Percentiles rank a stretch among this genome's conserved stretches.
Conservation (phyloP, 2,113 vertebrate genomes). For the Phaethornis superciliosus region DNA sequence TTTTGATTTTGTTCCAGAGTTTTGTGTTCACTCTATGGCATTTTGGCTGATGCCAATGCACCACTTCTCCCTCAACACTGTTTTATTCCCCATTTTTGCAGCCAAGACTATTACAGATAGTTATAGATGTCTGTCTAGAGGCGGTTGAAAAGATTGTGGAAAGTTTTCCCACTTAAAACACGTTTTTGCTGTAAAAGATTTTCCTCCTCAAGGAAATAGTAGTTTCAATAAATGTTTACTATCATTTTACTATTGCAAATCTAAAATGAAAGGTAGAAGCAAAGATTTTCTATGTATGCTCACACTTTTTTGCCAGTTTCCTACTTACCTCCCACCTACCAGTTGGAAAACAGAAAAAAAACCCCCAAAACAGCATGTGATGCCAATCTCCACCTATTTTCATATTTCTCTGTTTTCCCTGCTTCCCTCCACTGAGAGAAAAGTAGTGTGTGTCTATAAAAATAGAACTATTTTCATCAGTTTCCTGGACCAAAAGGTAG, state of each 20-base stretch:
- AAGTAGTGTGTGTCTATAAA: neutral
- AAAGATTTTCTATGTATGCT: constrained; percentile 44
- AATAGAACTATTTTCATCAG: neutral
- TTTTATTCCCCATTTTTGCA: neutral
- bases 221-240: constrained; percentile 49
- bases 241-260: constrained; percentile 11
- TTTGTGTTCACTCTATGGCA: neutral
- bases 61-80: neutral
- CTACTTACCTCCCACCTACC: constrained; percentile 68
- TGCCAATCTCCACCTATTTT: constrained; percentile 45
- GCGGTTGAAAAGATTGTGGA: neutral
- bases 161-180: neutral
- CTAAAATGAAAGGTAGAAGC: constrained; percentile 55
- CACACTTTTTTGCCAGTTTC: constrained; percentile 62
- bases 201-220: neutral
- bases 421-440: neutral
- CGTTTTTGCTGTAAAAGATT: neutral
- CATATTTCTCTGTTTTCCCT: neutral
- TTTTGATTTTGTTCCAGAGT: neutral
- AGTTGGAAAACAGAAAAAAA: constrained; percentile 40
- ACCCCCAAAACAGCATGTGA: neutral
- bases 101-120: neutral
- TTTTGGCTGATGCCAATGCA: neutral
- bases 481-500: neutral
- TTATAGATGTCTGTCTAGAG: neutral